Percentiles rank a stretch among this genome's conserved stretches.
phyloP scores from a whole-genome alignment of 2,113 vertebrate genomes.

The Otolemur garnettii region DNA sequence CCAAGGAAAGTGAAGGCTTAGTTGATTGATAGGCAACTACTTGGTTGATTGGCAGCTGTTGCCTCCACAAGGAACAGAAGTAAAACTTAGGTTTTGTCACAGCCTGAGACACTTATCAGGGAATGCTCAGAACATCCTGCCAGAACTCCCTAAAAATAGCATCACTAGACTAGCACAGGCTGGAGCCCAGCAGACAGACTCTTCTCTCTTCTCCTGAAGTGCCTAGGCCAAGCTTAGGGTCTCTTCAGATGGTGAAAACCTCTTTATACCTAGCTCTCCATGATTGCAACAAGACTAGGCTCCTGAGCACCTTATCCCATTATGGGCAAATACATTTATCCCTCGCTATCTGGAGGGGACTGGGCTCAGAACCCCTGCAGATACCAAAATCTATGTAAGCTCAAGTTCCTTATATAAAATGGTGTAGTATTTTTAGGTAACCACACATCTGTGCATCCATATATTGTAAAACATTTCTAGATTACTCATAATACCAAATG shows the following conservation, averaged over 20 bases:
- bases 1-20: background rate
- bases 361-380: background rate
- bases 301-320: background rate
- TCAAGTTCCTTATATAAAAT: background rate
- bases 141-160: slow-evolving; percentile 25
- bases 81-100: slow-evolving; percentile 11
- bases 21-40: background rate
- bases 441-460: background rate
- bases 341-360: background rate
- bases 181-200: background rate
- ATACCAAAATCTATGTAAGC: background rate
- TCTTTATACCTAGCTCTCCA: background rate
- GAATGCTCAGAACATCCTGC: slow-evolving; percentile 50
- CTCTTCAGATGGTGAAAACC: background rate
- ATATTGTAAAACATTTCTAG: background rate
- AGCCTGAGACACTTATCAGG: background rate
- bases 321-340: background rate
- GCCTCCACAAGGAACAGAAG: background rate
- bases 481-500: background rate
- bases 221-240: background rate
- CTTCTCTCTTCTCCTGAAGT: background rate
- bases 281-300: background rate
- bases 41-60: background rate
- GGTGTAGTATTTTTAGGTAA: background rate
- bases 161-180: background rate